phyloP scores from a whole-genome alignment of 2,113 vertebrate species.

The Nerophis ophidion region DNA sequence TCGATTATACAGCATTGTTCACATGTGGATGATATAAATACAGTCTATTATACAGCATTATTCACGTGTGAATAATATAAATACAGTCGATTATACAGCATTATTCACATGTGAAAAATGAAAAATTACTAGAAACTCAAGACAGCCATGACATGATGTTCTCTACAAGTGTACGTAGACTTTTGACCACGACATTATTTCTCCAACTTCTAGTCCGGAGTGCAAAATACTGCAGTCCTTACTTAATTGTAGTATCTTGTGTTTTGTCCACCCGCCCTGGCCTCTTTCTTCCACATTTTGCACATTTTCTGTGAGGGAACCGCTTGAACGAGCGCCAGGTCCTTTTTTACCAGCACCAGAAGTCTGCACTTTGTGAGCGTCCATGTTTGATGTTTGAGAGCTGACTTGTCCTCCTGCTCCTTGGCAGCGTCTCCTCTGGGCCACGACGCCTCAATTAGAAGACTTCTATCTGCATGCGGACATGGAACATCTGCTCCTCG shows the following conservation, averaged over 20 bases:
- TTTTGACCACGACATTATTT: no score
- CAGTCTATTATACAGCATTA: no score
- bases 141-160: no score
- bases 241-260: not conserved
- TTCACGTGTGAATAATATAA: no score
- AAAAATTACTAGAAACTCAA: no score
- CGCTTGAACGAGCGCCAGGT: not conserved
- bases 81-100: no score
- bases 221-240: no score
- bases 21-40: no score
- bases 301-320: not conserved
- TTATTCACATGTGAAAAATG: no score
- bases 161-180: no score
- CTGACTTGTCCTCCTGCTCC: not conserved
- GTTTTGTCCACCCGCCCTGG: not conserved
- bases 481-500: not conserved
- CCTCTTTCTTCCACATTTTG: not conserved
- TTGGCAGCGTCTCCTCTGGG: not conserved
- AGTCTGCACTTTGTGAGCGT: conserved; percentile 1
- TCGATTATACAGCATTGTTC: no score
- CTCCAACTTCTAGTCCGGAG: no score
- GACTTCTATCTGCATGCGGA: not conserved
- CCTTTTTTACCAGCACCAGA: not conserved
- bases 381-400: conserved; percentile 1
- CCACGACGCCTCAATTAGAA: not conserved